A percentile compares a stretch with the other conserved stretches of the same genome.
phyloP scores from a whole-genome alignment of 2,797 vertebrate species.

The Hippoglossus hippoglossus region DNA sequence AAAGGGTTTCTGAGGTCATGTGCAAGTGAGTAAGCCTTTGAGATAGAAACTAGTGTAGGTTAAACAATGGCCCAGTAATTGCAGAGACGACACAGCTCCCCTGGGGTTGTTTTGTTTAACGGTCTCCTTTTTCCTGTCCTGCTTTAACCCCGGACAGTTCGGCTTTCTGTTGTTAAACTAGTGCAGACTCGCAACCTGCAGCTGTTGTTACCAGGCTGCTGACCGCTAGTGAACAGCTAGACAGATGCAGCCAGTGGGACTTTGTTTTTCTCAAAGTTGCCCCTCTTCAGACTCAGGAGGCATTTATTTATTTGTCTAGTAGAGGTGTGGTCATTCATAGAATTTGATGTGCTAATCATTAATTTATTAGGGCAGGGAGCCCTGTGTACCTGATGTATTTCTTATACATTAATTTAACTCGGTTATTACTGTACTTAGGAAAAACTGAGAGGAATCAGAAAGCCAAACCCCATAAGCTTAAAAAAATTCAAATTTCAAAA shows the following conservation, averaged over 20 bases:
- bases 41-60: no score
- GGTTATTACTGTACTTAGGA: neutral
- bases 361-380: neutral
- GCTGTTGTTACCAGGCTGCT: no score
- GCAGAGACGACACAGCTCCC: no score
- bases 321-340: neutral
- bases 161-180: no score
- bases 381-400: neutral
- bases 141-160: no score
- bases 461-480: neutral
- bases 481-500: neutral
- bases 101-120: no score
- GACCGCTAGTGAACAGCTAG: slow-evolving; percentile 8
- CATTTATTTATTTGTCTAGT: neutral
- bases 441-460: neutral
- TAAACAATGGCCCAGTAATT: no score
- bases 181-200: no score
- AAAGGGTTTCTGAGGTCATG: no score
- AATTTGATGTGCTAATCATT: neutral
- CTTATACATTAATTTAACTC: neutral
- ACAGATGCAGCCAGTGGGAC: slow-evolving; percentile 25
- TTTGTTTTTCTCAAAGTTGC: slow-evolving; percentile 26
- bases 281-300: neutral
- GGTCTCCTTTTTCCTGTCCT: no score
- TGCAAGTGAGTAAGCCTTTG: no score